Evolutionary conservation across 2,797 vertebrate species (phyloP), one percentile per base, ranked within the genome.

Genomic region (Poeciliopsis paucimaculata): DNA sequence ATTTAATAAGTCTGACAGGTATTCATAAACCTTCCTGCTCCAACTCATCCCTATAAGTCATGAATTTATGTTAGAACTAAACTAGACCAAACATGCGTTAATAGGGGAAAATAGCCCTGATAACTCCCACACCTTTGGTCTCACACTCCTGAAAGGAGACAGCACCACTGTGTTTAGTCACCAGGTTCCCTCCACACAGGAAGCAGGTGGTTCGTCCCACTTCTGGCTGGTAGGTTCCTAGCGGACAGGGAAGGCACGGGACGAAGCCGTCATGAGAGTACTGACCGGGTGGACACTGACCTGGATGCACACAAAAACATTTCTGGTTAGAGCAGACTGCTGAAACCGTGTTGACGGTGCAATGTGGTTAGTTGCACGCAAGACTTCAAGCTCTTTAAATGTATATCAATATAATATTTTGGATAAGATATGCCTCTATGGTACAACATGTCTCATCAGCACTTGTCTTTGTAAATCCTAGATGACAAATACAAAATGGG

Each of bases 81-180:
- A 49, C 45, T 20, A 72, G 70, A 82, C 75, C 43, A 28, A 76
- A 77, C 46, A 64, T n/a, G 60, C n/a, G 41, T 73, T 36, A 46
- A 45, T 62, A 2, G 18, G 23, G 11, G 66, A 72, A 34, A 81
- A 36, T 45, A 43, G 64, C 53, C 49, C 4, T 55, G 39, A 81
- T 16, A 34, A 57, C n/a, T 64, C 45, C 62, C 91, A 94, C 87
- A 99, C 98, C 98, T 98, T 96, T 98, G 73, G 97, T 98, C 91
- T 99, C 98, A 73, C 98, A 99, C 91, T 98, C 96, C 92, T 97
- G 97, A 81, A 99, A 99, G 31, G 96, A 94, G 36, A 96, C 90
- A 1, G 98, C 96, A 51, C 96, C 90, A 0, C 79, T 93, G 53
- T 95, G 93, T 84, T 96, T 97, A 41, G 98, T 99, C 39, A 95